A percentile compares a stretch with the other conserved stretches of the same genome.
Evolutionary conservation across 2,797 vertebrate species (phyloP).

Genomic region (Danio choprae): DNA sequence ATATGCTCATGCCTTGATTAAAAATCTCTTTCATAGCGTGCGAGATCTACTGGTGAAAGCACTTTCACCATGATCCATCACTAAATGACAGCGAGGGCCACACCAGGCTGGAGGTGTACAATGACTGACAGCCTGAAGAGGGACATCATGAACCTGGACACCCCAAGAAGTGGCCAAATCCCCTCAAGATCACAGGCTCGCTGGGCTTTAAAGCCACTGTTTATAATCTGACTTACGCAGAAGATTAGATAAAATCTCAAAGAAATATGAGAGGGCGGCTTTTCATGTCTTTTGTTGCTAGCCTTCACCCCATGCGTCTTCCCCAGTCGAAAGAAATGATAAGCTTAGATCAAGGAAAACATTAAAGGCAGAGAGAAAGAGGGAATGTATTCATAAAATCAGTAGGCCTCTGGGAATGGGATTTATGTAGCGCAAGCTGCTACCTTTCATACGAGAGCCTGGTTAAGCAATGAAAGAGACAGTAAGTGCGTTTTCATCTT

Average conservation of each 20-base stretch:
- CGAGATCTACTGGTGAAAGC: conserved; percentile 11
- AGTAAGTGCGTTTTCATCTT: no score
- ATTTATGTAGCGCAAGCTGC: conserved; percentile 84
- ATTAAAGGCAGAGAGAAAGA: conserved; percentile 47
- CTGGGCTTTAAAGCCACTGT: conserved; percentile 67
- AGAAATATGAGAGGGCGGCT: conserved; percentile 77
- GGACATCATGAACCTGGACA: conserved; percentile 53
- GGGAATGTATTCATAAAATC: conserved; percentile 80
- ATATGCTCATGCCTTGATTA: not conserved
- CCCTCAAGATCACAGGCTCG: conserved; percentile 61
- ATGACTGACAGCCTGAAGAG: conserved; percentile 41
- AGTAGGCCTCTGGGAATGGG: conserved; percentile 79
- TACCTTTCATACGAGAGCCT: conserved; percentile 58
- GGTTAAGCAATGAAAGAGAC: conserved; percentile 45
- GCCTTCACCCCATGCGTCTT: conserved; percentile 83
- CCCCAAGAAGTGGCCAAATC: conserved; percentile 38
- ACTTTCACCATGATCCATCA: not conserved
- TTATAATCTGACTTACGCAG: conserved; percentile 75
- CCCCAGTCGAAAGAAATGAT: conserved; percentile 79
- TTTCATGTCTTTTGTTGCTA: conserved; percentile 83
- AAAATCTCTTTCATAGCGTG: not conserved
- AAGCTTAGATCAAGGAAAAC: conserved; percentile 86
- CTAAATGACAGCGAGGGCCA: conserved; percentile 25
- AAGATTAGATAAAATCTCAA: conserved; percentile 71
- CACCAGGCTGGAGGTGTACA: not conserved